These are phyloP conservation scores for Scaptomyza caliginosa DNA, from an alignment of 2,888 invertebrate species.

Conservation along the genomic window DNA sequence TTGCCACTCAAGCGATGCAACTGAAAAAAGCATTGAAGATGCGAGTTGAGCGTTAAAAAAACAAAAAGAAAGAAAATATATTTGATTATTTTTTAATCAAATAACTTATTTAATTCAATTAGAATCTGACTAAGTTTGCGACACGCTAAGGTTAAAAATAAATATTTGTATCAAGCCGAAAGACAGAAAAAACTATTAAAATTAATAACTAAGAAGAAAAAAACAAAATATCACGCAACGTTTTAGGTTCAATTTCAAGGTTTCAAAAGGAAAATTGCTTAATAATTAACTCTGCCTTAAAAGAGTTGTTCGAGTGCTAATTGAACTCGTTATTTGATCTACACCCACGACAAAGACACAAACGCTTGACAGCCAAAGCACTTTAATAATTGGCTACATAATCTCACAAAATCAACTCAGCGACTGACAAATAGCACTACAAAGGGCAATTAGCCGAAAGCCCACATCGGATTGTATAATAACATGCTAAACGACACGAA, in stretches of 20 bases:
- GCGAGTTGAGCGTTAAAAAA: slow-evolving; percentile 3
- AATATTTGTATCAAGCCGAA: not conserved
- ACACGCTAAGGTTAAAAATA: not conserved
- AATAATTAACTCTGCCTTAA: not conserved
- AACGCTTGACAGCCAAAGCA: not conserved
- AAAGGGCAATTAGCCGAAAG: slow-evolving; percentile 25
- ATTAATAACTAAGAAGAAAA: not conserved
- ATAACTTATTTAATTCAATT: not conserved
- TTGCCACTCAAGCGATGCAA: slow-evolving; percentile 30
- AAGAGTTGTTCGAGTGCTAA: not conserved
- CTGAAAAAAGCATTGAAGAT: slow-evolving; percentile 23
- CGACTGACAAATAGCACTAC: slow-evolving; percentile 23
- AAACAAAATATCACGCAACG: slow-evolving; percentile 12
- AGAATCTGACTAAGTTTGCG: not conserved
- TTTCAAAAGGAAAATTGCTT: not conserved
- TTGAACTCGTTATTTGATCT: slow-evolving; percentile 3
- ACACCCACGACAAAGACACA: not conserved
- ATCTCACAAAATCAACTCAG: slow-evolving; percentile 19
- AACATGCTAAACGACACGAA: slow-evolving; percentile 23
- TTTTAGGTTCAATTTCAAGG: slow-evolving; percentile 21
- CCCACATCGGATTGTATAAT: slow-evolving; percentile 37
- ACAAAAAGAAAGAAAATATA: not conserved
- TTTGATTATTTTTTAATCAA: not conserved
- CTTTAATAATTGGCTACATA: slow-evolving; percentile 21
- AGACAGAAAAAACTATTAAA: not conserved